Base-by-base conservation (phyloP, 2,888 invertebrate genomes). In the Hirtodrosophila trivittata region DNA sequence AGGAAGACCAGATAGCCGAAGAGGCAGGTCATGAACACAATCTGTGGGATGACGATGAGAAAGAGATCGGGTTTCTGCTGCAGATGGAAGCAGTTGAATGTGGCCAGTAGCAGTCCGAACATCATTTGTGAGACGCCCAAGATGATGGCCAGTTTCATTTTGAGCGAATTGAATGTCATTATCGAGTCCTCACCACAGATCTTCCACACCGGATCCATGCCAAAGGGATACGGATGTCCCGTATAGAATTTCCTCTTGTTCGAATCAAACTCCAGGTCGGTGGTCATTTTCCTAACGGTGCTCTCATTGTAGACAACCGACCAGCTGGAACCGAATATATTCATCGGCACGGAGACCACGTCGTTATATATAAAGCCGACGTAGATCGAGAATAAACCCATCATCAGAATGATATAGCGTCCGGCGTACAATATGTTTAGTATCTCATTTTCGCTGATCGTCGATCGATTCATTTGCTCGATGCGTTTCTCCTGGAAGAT, bases 341-440 rank as follows among this genome's bases (percentile, higher is more conserved):
- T 98, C 33, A 98, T 86, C 0, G 97, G 95, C 89, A 97, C 97
- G 8, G 98, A 97, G 92, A 98, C 98, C 12, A 96, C 92, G 89
- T 99, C 99, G 91, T 99, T 99, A 92, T 99, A 99, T 66, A 99
- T 96, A 5, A 98, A 87, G 0, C 99, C 99, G 1, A 98, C 97
- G 92, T 99, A 99, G 91, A 98, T 95, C 0, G 98, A 98, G 92
- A 99, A 99, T 7, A 96, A 62, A 0, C 98, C 98, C 99, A 99
- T 99, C 45, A 99, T 92, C 1, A 98, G 92, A 30, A 99, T 95
- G 65, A 99, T 97, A 92, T 99, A 99, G 46, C 99, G 95, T 1
- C 99, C 99, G 66, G 96, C 96, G 91, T 98, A 98, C 92, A 99
- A 96, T 70, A 97, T 98, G 88, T 94, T 96, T 95, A 97, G 97